These are phyloP conservation scores for Alces alces DNA, from an alignment of 2,113 vertebrate genomes.

Conservation along the genomic window DNA sequence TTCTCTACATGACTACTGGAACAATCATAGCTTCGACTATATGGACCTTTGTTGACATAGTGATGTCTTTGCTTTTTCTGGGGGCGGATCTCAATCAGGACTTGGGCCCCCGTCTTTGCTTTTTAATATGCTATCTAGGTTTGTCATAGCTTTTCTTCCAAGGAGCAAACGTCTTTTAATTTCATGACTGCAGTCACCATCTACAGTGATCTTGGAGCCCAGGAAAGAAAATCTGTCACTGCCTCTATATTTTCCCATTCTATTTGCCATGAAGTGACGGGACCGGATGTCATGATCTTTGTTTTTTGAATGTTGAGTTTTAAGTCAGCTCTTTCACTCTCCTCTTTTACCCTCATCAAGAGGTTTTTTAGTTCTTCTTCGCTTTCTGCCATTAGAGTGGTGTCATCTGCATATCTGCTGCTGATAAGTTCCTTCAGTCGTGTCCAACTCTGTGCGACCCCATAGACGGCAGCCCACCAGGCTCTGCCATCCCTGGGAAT, in stretches of 20 bases:
- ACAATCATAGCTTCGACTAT: neutral
- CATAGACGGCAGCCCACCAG: too few relatives aligned
- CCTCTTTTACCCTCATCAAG: neutral
- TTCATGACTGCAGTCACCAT: neutral
- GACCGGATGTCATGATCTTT: neutral
- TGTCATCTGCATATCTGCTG: neutral
- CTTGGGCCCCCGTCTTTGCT: neutral
- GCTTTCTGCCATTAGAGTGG: neutral
- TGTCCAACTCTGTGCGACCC: too few relatives aligned
- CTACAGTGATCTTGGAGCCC: neutral
- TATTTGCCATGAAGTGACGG: neutral
- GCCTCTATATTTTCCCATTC: neutral
- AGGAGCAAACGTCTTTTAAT: neutral
- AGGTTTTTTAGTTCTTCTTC: neutral
- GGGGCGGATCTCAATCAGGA: neutral
- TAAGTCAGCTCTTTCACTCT: neutral
- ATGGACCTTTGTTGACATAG: neutral
- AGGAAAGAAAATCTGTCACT: neutral
- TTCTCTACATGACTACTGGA: neutral
- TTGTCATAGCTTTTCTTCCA: neutral
- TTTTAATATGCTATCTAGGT: neutral
- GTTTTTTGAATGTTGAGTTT: neutral
- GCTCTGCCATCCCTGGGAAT: too few relatives aligned
- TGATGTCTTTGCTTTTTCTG: neutral
- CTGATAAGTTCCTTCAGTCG: too few relatives aligned